These are phyloP conservation scores for Hirtodrosophila trivittata DNA, from an alignment of 2,888 invertebrate genomes.

Conservation along the genomic window DNA sequence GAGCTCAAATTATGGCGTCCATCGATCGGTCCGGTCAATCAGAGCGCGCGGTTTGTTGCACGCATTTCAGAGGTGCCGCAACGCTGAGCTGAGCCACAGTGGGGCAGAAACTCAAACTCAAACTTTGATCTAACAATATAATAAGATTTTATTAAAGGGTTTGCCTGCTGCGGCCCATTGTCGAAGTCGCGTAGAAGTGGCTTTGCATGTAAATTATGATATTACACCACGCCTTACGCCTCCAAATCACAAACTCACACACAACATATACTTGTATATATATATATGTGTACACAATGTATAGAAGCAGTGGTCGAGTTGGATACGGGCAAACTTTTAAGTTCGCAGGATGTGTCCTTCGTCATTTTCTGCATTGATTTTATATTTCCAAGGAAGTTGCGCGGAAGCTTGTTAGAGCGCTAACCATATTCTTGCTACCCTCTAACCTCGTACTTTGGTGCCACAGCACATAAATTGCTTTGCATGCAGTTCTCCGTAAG, in stretches of 20 bases:
- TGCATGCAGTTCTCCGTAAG: slow-evolving; percentile 70
- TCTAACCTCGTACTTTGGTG: background rate
- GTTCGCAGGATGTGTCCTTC: slow-evolving; percentile 68
- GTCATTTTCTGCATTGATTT: slow-evolving; percentile 73
- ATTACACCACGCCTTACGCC: slow-evolving; percentile 53
- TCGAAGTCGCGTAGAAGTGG: slow-evolving; percentile 31
- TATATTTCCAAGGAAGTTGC: slow-evolving; percentile 71
- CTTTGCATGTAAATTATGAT: slow-evolving; percentile 73
- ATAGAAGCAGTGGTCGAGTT: too few relatives aligned
- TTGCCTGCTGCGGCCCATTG: too few relatives aligned
- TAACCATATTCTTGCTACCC: slow-evolving; percentile 5
- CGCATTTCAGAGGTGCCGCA: slow-evolving; percentile 16
- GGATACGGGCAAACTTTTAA: slow-evolving; percentile 56
- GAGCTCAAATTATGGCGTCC: slow-evolving; percentile 56
- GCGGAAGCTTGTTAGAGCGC: slow-evolving; percentile 74
- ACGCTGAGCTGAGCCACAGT: slow-evolving; percentile 36
- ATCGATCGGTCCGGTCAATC: slow-evolving; percentile 50
- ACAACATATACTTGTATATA: slow-evolving; percentile 19
- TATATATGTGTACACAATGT: background rate
- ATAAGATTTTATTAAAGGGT: too few relatives aligned
- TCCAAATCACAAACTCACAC: slow-evolving; percentile 6
- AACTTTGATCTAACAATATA: too few relatives aligned
- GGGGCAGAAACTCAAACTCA: too few relatives aligned
- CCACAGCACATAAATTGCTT: slow-evolving; percentile 65
- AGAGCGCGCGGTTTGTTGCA: slow-evolving; percentile 8